phyloP scores from a whole-genome alignment of 1,140 invertebrate species.

The Atta colombica region DNA sequence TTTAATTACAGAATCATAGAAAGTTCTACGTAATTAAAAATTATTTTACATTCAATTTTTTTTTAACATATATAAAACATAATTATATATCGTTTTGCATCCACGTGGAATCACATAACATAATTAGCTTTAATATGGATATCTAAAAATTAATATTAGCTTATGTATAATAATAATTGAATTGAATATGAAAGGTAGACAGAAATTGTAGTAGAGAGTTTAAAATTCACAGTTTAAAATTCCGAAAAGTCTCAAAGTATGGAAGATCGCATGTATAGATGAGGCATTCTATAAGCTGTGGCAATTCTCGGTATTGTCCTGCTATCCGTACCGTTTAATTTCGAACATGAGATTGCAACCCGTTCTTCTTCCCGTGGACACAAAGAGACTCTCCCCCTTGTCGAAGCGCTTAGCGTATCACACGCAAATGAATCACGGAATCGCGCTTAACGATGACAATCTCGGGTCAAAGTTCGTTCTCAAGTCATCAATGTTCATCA shows the following conservation, averaged over 20 bases:
- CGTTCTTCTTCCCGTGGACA: slow-evolving; percentile 36
- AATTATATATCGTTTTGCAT: neutral
- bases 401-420: slow-evolving; percentile 52
- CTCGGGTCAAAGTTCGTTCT: slow-evolving; percentile 59
- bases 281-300: neutral
- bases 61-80: neutral
- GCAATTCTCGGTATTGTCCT: slow-evolving; percentile 8
- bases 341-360: slow-evolving; percentile 46
- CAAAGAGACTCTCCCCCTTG: slow-evolving; percentile 47
- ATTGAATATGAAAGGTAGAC: neutral
- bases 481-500: slow-evolving; percentile 62
- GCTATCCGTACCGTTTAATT: slow-evolving; percentile 23
- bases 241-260: neutral
- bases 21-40: neutral
- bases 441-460: slow-evolving; percentile 58
- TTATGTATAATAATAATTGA: neutral
- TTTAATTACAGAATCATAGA: neutral
- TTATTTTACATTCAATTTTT: neutral
- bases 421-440: slow-evolving; percentile 63
- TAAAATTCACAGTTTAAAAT: neutral
- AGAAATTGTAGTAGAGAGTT: neutral
- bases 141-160: neutral
- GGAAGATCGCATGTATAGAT: neutral
- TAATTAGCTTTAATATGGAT: neutral
- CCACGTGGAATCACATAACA: neutral